Evolutionary conservation across 2,113 vertebrate species (phyloP).

Genomic region (Oreochromis aureus): DNA sequence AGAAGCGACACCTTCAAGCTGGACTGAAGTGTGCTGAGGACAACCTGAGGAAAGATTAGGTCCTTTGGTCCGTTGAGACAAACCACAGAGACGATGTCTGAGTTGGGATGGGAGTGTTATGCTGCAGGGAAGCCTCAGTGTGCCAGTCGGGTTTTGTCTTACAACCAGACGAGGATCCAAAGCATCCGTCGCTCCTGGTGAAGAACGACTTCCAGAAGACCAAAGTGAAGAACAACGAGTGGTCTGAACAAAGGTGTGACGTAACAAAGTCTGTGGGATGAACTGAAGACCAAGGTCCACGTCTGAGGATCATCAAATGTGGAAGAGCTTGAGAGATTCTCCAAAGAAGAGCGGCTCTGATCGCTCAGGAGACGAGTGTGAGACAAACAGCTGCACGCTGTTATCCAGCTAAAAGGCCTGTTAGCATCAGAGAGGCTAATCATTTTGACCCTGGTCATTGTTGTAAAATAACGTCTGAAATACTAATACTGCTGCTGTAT

Average conservation of each 20-base stretch:
- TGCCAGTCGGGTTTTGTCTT: background rate
- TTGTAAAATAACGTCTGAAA: background rate
- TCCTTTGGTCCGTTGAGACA: background rate
- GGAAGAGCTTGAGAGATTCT: background rate
- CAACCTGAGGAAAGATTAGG: background rate
- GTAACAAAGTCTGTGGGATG: background rate
- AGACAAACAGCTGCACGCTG: background rate
- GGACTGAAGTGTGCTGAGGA: background rate
- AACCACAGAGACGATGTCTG: background rate
- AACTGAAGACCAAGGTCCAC: background rate
- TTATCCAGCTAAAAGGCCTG: fast-evolving
- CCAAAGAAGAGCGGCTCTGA: background rate
- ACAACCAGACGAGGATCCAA: background rate
- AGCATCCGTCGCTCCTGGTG: background rate
- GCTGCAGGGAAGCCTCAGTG: background rate
- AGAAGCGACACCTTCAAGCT: background rate
- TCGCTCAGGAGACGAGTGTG: background rate
- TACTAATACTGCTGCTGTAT: fast-evolving
- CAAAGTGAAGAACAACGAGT: background rate
- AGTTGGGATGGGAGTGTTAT: fast-evolving
- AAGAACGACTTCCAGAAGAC: fast-evolving
- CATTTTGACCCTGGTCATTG: background rate
- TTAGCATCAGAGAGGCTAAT: fast-evolving
- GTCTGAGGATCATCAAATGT: background rate
- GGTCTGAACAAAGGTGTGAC: background rate